Base-by-base conservation (phyloP, 2,888 invertebrate species). In the Diabrotica balteata region DNA sequence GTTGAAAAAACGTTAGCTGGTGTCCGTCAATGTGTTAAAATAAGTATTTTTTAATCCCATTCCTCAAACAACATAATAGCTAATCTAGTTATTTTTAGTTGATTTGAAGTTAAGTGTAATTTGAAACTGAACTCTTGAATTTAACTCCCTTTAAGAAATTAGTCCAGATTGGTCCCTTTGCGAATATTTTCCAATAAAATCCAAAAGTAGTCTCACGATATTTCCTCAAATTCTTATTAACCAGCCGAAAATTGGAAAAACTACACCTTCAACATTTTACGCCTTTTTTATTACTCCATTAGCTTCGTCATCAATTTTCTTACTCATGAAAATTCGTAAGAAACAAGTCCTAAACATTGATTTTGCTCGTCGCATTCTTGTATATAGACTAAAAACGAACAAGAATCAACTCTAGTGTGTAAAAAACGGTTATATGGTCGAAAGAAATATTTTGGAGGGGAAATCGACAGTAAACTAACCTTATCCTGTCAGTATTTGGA, bases 401-500 rank as follows among this genome's bases (percentile, higher is more conserved):
- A 52, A 53, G 47, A 46, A 53, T 54, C 61, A 61, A 53, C 42
- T 61, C 32, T 61, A 61, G 51, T 66, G 66, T 51, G 61, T 66
- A 59, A 57, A 57, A 66, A 66, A 42, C 66, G 45, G 57, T 66
- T 66, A 57, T 46, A 45, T 9, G 66, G 50, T 55, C 44, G 46
- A 60, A 63, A 66, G 59, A 66, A 68, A 64, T 68, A 63, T 65
- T 69, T 69, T 63, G 54, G 60, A 68, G 72, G 69, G 70, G 71
- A 32, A 72, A 75, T 73, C 72, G 72, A 63, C 72, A 68, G 64
- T 72, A 73, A 75, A 77, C 71, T 67, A 74, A 73, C 72, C 75
- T 77, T 75, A 76, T 63, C 63, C 63, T 54, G 63, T 17, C 63
- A 59, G 17, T 54, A 17, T 63, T 59, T 8, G 47, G 59, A 63